Base-by-base conservation (phyloP, 1,140 invertebrate species). In the Rhyzopertha dominica region DNA sequence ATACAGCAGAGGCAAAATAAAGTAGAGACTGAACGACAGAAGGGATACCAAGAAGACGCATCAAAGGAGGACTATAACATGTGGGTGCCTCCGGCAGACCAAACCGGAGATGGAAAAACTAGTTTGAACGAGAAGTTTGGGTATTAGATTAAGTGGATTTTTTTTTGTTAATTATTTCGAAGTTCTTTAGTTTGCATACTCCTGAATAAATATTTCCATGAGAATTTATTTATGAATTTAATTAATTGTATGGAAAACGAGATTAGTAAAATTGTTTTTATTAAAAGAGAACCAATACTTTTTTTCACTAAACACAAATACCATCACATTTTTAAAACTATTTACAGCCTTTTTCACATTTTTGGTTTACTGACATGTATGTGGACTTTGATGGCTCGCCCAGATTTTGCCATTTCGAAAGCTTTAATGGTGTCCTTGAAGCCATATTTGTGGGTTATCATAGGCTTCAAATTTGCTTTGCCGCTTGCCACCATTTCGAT, bases 401-500 rank as follows among this genome's bases (percentile, higher is more conserved):
- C 80, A 35, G 75, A 74, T 51, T 77, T 79, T 0, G 89, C 79
- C 3, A 81, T 81, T 58, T 95, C 84, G 66, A 95, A 96, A 1
- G 94, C 93, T 64, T 92, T 70, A 0, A 82, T 51, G 0, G 87
- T 82, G 38, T 96, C 79, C 58, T 92, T 88, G 1, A 97, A 68
- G 35, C 75, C 76, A 66, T 82, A 98, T 60, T 88, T 82, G 69
- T 96, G 93, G 1, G 92, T 95, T 9, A 96, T 83, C 16, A 98
- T 67, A 4, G 83, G 81, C 58, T 90, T 90, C 0, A 95, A 80
- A 65, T 97, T 75, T 2, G 94, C 76, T 65, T 80, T 80, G 2
- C 89, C 86, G 43, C 80, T 81, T 1, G 89, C 78, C 4, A 96
- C 77, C 67, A 96, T 76, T 1, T 82, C 76, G 43, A 97, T 67